A percentile compares a stretch with the other conserved stretches of the same genome.
These are phyloP conservation scores for Folsomia candida DNA, from an alignment of 2,888 invertebrate genomes.

Conservation along the genomic window DNA sequence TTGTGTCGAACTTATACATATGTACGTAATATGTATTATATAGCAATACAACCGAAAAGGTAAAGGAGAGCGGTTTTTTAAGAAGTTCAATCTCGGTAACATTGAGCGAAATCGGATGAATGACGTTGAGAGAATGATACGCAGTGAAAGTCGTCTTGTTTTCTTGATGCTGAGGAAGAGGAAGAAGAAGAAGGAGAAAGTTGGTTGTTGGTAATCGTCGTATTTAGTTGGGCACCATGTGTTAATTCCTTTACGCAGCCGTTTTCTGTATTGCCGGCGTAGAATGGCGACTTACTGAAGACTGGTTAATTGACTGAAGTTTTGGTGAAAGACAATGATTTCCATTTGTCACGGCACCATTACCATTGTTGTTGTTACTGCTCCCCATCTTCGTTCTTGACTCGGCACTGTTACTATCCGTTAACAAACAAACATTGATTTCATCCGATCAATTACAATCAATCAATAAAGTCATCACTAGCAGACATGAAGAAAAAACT, in stretches of 20 bases:
- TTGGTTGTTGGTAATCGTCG: not conserved
- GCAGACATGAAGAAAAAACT: slow-evolving; percentile 59
- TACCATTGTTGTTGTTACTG: slow-evolving; percentile 8
- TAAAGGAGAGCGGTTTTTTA: no score
- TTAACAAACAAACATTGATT: not conserved
- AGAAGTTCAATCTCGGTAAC: not conserved
- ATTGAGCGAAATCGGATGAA: not conserved
- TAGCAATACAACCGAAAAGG: no score
- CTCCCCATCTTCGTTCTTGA: slow-evolving; percentile 23
- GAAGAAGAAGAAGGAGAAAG: no score
- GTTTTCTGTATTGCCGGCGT: slow-evolving; percentile 30
- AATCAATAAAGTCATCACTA: not conserved
- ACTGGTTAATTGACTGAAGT: slow-evolving; percentile 41
- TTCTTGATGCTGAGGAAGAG: not conserved
- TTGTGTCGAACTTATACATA: no score
- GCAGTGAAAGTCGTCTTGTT: not conserved
- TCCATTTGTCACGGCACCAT: slow-evolving; percentile 21
- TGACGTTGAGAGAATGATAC: not conserved
- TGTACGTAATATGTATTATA: no score
- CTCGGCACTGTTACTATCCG: slow-evolving; percentile 11
- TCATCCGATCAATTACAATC: slow-evolving; percentile 3
- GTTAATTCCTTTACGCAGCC: slow-evolving; percentile 22
- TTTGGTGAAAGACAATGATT: slow-evolving; percentile 41
- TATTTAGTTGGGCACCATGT: not conserved
- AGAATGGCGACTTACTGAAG: slow-evolving; percentile 26